Percentiles rank a stretch among this genome's conserved stretches.
Conservation (phyloP, 2,888 invertebrate genomes). For the Strigamia transsilvanica region DNA sequence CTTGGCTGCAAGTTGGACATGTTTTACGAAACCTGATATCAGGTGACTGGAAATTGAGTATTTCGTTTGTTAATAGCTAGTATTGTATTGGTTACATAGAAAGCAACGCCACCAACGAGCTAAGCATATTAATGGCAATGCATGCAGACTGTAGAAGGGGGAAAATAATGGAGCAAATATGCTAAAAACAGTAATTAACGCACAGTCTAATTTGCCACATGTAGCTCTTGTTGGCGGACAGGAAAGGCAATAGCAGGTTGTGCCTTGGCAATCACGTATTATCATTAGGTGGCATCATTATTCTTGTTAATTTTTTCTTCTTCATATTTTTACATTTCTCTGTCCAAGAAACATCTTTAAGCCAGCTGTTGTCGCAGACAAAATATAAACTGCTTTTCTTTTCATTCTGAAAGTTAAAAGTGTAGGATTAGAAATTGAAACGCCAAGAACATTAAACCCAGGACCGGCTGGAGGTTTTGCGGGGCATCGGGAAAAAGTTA, state of each 20-base stretch:
- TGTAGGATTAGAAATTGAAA: no score
- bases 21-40: no score
- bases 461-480: no score
- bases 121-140: slow-evolving; percentile 19
- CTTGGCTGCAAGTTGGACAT: not conserved
- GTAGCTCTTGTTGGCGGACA: slow-evolving; percentile 22
- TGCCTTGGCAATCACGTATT: slow-evolving; percentile 31
- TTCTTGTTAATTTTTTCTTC: slow-evolving; percentile 8
- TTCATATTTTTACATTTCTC: not conserved
- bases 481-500: no score
- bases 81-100: not conserved
- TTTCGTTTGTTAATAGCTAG: not conserved
- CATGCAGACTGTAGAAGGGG: not conserved
- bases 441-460: no score
- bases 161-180: slow-evolving; percentile 45
- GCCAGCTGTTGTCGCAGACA: slow-evolving; percentile 7
- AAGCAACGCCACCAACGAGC: not conserved
- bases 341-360: not conserved
- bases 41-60: not conserved
- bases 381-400: not conserved
- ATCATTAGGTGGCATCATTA: slow-evolving; percentile 47
- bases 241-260: slow-evolving; percentile 5
- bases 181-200: slow-evolving; percentile 47
- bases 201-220: slow-evolving; percentile 37
- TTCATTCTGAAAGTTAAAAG: no score